Conservation (phyloP, 2,888 invertebrate genomes). For the Dastarcus helophoroides region DNA sequence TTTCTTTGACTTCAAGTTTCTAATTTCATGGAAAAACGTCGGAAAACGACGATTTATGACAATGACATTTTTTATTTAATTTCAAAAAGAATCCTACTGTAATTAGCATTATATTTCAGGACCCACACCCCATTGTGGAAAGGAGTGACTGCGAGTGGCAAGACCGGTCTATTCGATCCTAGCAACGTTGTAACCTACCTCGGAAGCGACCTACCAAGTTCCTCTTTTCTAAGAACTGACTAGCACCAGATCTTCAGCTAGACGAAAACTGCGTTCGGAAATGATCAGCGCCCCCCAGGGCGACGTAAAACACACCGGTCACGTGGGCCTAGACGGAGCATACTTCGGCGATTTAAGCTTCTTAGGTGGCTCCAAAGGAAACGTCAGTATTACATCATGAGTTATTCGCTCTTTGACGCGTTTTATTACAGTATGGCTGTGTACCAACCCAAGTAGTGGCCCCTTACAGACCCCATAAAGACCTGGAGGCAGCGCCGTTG, state of each 20-base stretch:
- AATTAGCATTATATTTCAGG: no score
- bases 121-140: conserved; percentile 72
- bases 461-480: conserved; percentile 81
- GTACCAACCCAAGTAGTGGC: conserved; percentile 82
- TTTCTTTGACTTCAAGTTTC: no score
- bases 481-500: conserved; percentile 58
- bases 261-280: conserved; percentile 64
- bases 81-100: no score
- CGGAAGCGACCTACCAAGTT: conserved; percentile 59
- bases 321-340: conserved; percentile 93
- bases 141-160: conserved; percentile 78
- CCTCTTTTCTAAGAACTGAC: conserved; percentile 42
- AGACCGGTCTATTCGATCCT: conserved; percentile 89
- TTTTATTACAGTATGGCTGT: conserved; percentile 51
- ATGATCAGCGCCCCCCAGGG: conserved; percentile 97
- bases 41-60: no score
- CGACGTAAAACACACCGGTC: conserved; percentile 89
- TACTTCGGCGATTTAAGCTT: conserved; percentile 90
- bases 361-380: conserved; percentile 46
- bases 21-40: no score
- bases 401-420: background rate
- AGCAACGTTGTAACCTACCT: conserved; percentile 78
- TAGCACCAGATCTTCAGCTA: conserved; percentile 49
- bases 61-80: no score
- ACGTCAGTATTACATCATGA: conserved; percentile 23